phyloP scores from a whole-genome alignment of 2,888 invertebrate genomes.

The Drosophila aldrichi region DNA sequence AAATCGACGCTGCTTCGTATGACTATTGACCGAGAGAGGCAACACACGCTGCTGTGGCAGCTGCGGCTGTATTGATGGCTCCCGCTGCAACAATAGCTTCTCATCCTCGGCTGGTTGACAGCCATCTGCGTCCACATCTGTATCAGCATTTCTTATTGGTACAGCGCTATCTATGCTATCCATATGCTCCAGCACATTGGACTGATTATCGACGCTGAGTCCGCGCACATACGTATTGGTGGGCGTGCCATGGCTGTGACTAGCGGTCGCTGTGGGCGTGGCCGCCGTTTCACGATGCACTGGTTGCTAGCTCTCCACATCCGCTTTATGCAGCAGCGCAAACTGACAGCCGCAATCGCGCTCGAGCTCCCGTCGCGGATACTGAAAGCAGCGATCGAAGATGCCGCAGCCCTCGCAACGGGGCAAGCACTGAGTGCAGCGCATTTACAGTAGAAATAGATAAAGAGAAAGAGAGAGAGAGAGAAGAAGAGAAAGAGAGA shows the following conservation, averaged over 20 bases:
- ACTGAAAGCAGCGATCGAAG: constrained; percentile 95
- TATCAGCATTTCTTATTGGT: constrained; percentile 30
- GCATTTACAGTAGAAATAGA: constrained; percentile 20
- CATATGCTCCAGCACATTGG: constrained; percentile 61
- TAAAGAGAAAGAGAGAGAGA: constrained; percentile 34
- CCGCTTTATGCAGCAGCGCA: constrained; percentile 94
- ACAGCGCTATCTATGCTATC: constrained; percentile 57
- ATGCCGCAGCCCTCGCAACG: constrained; percentile 93
- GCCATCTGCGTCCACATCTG: constrained; percentile 10
- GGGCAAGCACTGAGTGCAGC: constrained; percentile 85
- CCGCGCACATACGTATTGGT: constrained; percentile 77
- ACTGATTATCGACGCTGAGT: constrained; percentile 75
- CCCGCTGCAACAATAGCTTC: constrained; percentile 65
- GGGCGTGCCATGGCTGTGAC: constrained; percentile 72
- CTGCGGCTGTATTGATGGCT: constrained; percentile 53
- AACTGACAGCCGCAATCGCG: constrained; percentile 96
- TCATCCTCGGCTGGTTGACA: constrained; percentile 54
- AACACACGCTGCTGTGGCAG: constrained; percentile 52
- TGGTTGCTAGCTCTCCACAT: constrained; percentile 88
- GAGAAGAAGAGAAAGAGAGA: constrained; percentile 23
- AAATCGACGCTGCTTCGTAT: constrained; percentile 73
- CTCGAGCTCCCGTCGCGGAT: constrained; percentile 89
- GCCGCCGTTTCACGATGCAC: constrained; percentile 69
- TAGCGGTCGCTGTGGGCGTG: constrained; percentile 35
- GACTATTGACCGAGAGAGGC: constrained; percentile 55